Evolutionary conservation across 1,140 invertebrate species (phyloP).

Genomic region (Matsumurasca onukii): DNA sequence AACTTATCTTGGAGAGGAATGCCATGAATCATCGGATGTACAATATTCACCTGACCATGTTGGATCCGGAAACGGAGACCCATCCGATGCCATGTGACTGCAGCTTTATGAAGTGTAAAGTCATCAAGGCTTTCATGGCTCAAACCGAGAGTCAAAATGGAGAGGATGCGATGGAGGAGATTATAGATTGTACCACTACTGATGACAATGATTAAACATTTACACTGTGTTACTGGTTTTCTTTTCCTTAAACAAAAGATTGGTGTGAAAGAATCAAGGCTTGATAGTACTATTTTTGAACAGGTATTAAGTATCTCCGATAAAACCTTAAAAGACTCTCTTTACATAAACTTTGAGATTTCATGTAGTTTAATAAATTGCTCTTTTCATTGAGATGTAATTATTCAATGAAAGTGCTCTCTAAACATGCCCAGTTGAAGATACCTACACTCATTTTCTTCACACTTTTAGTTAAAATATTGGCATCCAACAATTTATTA

Average conservation of each 20-base stretch:
- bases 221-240: neutral
- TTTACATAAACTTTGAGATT: too few species aligned
- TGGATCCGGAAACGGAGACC: conserved; percentile 66
- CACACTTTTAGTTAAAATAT: too few species aligned
- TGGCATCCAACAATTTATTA: too few species aligned
- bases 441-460: too few species aligned
- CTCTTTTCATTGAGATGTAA: too few species aligned
- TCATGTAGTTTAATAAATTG: too few species aligned
- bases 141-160: conserved; percentile 41
- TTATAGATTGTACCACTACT: conserved; percentile 20
- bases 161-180: conserved; percentile 11
- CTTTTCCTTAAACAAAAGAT: neutral
- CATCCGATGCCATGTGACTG: conserved; percentile 79
- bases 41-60: conserved; percentile 64
- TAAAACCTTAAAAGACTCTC: too few species aligned
- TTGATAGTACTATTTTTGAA: too few species aligned
- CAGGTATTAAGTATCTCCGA: too few species aligned
- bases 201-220: conserved; percentile 25
- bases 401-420: too few species aligned
- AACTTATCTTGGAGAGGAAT: conserved; percentile 58
- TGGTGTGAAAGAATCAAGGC: too few species aligned
- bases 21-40: conserved; percentile 57
- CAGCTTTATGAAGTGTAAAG: conserved; percentile 73
- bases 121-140: conserved; percentile 62
- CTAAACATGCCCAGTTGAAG: too few species aligned